These are phyloP conservation scores for Pristionchus japonicus DNA, from an alignment of 2,888 invertebrate species.

Conservation along the genomic window DNA sequence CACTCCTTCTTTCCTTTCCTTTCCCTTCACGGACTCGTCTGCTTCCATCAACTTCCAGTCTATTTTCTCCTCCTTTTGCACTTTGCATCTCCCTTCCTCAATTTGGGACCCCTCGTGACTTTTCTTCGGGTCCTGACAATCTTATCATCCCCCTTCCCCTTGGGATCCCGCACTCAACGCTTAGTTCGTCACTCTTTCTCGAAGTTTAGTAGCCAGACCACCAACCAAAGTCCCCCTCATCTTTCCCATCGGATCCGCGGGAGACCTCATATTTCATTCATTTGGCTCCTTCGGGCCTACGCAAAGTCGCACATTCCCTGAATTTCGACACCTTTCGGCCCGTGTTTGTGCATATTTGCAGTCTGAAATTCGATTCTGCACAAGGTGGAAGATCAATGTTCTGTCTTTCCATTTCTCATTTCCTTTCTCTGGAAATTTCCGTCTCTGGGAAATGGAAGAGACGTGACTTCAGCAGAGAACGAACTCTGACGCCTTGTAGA, in stretches of 20 bases:
- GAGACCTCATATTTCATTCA: background rate
- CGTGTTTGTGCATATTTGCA: background rate
- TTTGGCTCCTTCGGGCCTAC: background rate
- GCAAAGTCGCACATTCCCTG: conserved; percentile 26
- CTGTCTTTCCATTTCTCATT: too few relatives aligned
- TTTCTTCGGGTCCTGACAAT: background rate
- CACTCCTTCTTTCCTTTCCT: background rate
- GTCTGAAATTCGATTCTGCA: background rate
- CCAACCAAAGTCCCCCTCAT: background rate
- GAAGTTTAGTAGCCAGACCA: background rate
- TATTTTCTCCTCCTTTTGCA: conserved; percentile 30
- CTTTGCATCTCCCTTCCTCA: conserved; percentile 9
- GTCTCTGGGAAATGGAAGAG: too few relatives aligned
- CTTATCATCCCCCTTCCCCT: background rate
- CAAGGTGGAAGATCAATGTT: too few relatives aligned
- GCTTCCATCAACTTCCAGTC: conserved; percentile 28
- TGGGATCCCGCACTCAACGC: background rate
- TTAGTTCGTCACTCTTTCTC: background rate
- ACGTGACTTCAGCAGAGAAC: background rate
- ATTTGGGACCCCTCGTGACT: conserved; percentile 7
- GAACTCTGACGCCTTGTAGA: background rate
- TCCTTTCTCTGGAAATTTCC: too few relatives aligned
- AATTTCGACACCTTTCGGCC: background rate
- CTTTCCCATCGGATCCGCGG: background rate
- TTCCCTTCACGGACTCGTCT: background rate